phyloP scores from a whole-genome alignment of 2,888 invertebrate genomes.

The Sarcophaga rosellei region DNA sequence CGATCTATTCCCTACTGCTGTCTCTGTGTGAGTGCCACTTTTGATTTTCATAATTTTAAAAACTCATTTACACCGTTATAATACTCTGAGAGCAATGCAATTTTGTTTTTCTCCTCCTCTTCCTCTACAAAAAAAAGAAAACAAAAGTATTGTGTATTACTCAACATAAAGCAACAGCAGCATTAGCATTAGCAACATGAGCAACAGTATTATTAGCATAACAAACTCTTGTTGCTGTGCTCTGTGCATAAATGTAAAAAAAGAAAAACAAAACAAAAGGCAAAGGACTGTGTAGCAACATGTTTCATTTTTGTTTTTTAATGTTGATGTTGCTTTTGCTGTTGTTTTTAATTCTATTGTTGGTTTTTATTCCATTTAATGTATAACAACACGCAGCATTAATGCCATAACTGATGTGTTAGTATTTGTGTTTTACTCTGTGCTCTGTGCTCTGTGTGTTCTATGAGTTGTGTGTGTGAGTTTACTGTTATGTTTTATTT shows the following conservation, averaged over 20 bases:
- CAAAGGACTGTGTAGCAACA: conserved; percentile 33
- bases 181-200: conserved; percentile 18
- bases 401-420: conserved; percentile 39
- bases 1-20: not conserved
- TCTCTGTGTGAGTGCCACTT: not conserved
- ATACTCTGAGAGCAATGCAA: not conserved
- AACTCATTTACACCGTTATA: not conserved
- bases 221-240: conserved; percentile 46
- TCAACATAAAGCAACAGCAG: not conserved
- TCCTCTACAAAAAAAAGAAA: not conserved
- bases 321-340: conserved; percentile 12
- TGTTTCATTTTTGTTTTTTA: conserved; percentile 17
- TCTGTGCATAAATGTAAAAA: not conserved
- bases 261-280: conserved; percentile 4
- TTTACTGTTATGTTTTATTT: conserved; percentile 1
- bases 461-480: conserved; percentile 17
- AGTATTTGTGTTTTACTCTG: conserved; percentile 28
- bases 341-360: conserved; percentile 33
- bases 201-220: conserved; percentile 21
- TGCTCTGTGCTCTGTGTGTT: conserved; percentile 15
- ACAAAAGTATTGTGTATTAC: not conserved
- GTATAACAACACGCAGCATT: conserved; percentile 24
- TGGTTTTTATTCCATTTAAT: conserved; percentile 6
- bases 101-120: no score
- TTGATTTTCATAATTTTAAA: not conserved